phyloP scores from a whole-genome alignment of 2,113 vertebrate genomes.

The human region GRCh38 chr14:100721001-100721500 shows the following conservation, averaged over 20 bases:
- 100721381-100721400: background rate
- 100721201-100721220: background rate
- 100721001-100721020: background rate
- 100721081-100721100: background rate
- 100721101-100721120: background rate
- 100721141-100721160: background rate
- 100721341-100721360: rapidly evolving
- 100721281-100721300: rapidly evolving
- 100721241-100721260: rapidly evolving
- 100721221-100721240: background rate
- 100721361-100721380: background rate
- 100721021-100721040: background rate
- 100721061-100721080: background rate
- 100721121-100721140: background rate
- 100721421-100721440: background rate
- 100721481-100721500: background rate
- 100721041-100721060: background rate
- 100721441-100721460: rapidly evolving
- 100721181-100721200: rapidly evolving
- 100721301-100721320: too few relatives aligned
- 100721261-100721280: background rate
- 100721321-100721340: rapidly evolving
- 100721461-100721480: background rate
- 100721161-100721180: rapidly evolving
- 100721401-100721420: too few relatives aligned